Conservation (phyloP, 53 echinoderm and acorn worm genomes). For the Apostichopus leukothele region DNA sequence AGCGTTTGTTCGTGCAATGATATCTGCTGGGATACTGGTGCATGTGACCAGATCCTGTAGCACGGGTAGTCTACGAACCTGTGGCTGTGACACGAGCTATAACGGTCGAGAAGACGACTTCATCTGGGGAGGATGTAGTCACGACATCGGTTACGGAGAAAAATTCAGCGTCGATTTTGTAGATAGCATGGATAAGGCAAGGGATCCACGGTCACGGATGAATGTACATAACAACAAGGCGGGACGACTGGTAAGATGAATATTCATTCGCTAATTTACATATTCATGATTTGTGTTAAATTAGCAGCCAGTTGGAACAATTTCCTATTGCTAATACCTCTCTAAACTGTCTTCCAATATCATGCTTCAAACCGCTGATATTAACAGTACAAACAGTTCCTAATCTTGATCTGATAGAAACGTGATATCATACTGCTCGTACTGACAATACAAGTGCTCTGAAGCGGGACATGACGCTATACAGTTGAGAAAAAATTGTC, state of each 20-base stretch:
- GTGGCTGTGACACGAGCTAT: constrained; percentile 88
- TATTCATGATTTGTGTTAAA: not conserved
- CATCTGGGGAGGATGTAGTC: constrained; percentile 98
- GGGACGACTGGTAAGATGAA: constrained; percentile 81
- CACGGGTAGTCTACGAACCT: constrained; percentile 74
- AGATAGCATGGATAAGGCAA: constrained; percentile 70
- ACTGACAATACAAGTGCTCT: too few species aligned
- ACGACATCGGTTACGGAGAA: constrained; percentile 83
- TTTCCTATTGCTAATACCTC: too few species aligned
- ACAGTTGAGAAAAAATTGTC: too few species aligned
- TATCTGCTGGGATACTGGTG: constrained; percentile 80
- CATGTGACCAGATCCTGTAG: constrained; percentile 91
- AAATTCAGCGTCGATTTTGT: constrained; percentile 71
- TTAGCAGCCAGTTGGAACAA: too few species aligned
- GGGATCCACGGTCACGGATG: constrained; percentile 81
- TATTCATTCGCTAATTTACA: not conserved
- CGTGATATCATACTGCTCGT: too few species aligned
- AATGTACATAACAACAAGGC: constrained; percentile 93
- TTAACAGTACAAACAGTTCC: too few species aligned
- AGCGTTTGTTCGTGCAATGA: constrained; percentile 90
- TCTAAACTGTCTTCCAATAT: too few species aligned
- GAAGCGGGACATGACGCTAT: too few species aligned
- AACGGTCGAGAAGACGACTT: constrained; percentile 71
- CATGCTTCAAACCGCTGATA: too few species aligned
- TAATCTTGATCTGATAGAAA: too few species aligned